A percentile compares a stretch with the other conserved stretches of the same genome.
Conservation (phyloP, 2,113 vertebrate species). For the Cavia porcellus region DNA sequence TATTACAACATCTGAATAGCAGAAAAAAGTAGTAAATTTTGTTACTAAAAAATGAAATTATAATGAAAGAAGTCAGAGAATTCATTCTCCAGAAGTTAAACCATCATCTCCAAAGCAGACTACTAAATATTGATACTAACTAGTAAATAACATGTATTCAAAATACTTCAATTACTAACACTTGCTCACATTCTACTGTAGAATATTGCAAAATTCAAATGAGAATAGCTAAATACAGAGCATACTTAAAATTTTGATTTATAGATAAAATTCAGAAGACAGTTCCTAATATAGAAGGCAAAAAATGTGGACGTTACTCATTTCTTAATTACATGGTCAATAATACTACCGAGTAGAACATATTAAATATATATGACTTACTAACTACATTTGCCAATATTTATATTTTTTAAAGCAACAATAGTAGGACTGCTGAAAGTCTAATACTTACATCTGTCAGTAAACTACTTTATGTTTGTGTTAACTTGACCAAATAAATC, state of each 20-base stretch:
- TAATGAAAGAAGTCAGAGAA: conserved; percentile 56
- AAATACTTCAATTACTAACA: conserved; percentile 55
- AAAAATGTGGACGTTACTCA: conserved; percentile 28
- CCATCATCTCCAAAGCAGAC: not conserved
- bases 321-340: conserved; percentile 44
- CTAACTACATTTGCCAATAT: conserved; percentile 49
- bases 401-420: conserved; percentile 58
- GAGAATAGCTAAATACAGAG: conserved; percentile 57
- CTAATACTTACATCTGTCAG: conserved; percentile 24
- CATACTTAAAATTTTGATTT: conserved; percentile 43
- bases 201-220: conserved; percentile 59
- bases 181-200: conserved; percentile 30
- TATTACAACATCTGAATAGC: conserved; percentile 58
- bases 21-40: conserved; percentile 44
- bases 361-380: conserved; percentile 14
- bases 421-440: conserved; percentile 52
- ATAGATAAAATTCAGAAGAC: conserved; percentile 49
- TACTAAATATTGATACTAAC: not conserved
- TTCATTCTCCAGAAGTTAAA: conserved; percentile 58
- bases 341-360: conserved; percentile 66
- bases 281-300: conserved; percentile 40
- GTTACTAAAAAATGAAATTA: conserved; percentile 62
- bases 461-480: conserved; percentile 48
- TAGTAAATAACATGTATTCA: not conserved
- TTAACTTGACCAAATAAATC: conserved; percentile 64